Conservation (phyloP, 1,140 invertebrate species). For the Anastatus disparis region DNA sequence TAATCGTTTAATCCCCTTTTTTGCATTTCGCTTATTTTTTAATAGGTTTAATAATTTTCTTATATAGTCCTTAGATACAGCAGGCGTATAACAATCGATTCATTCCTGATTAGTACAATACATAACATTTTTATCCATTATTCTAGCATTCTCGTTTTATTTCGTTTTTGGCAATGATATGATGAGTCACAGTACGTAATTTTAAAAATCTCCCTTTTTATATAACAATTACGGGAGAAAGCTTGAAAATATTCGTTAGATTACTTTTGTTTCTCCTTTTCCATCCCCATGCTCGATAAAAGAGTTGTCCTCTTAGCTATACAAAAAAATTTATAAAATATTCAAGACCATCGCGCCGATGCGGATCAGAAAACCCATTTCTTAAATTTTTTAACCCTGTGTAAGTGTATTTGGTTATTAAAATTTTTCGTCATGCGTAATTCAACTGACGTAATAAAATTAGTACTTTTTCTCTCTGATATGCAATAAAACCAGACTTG, state of each 20-base stretch:
- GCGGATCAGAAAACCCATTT: conserved; percentile 49
- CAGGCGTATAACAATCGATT: conserved; percentile 63
- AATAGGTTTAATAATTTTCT: conserved; percentile 23
- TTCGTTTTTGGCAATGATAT: conserved; percentile 56
- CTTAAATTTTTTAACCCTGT: conserved; percentile 47
- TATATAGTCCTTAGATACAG: conserved; percentile 45
- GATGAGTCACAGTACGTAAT: conserved; percentile 61
- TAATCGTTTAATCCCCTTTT: conserved; percentile 47
- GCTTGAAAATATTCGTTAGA: not conserved
- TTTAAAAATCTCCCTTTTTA: conserved; percentile 13
- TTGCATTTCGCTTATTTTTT: conserved; percentile 52
- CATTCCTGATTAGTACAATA: conserved; percentile 42
- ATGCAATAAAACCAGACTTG: conserved; percentile 64
- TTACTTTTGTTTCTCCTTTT: not conserved
- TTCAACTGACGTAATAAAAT: conserved; percentile 30
- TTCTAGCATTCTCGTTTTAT: conserved; percentile 11
- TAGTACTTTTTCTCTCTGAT: conserved; percentile 52
- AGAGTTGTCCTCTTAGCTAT: conserved; percentile 14
- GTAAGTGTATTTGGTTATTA: conserved; percentile 49
- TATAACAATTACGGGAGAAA: not conserved
- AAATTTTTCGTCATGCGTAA: not conserved
- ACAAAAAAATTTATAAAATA: conserved; percentile 61
- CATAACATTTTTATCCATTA: conserved; percentile 23
- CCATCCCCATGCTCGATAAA: conserved; percentile 1
- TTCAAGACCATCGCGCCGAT: conserved; percentile 57